Percentiles rank a stretch among this genome's conserved stretches.
Evolutionary conservation across 1,140 invertebrate species (phyloP).

Genomic region (Saccostrea cuccullata): DNA sequence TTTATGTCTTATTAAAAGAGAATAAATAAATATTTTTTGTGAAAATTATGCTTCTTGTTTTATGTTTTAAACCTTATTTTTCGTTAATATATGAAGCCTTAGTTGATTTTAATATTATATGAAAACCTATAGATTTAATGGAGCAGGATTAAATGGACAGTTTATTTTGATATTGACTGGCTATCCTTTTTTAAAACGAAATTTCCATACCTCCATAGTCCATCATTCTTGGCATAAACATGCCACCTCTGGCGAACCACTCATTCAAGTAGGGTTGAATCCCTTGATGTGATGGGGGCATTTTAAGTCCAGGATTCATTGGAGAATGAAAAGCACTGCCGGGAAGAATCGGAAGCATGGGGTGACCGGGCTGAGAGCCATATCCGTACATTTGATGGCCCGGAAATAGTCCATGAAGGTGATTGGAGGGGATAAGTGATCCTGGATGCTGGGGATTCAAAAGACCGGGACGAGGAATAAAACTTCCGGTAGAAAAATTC

Average conservation of each 20-base stretch:
- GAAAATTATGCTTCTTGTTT: no score
- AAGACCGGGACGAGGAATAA: conserved; percentile 73
- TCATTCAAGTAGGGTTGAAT: conserved; percentile 67
- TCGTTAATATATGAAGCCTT: no score
- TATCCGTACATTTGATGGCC: conserved; percentile 61
- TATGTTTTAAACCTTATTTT: no score
- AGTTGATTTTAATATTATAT: no score
- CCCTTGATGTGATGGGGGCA: conserved; percentile 68
- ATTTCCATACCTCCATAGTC: conserved; percentile 70
- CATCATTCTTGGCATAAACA: conserved; percentile 74
- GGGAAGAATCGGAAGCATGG: conserved; percentile 59
- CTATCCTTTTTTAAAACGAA: background rate
- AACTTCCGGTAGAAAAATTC: conserved; percentile 58
- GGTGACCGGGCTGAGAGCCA: conserved; percentile 55
- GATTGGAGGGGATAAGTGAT: conserved; percentile 59
- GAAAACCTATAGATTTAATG: no score
- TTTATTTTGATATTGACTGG: no score
- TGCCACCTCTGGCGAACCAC: conserved; percentile 74
- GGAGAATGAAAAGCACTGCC: conserved; percentile 73
- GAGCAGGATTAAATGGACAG: no score
- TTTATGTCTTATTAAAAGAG: no score
- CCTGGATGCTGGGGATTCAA: conserved; percentile 63
- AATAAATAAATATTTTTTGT: no score
- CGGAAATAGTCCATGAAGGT: conserved; percentile 61
- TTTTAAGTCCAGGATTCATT: conserved; percentile 72